phyloP scores from a whole-genome alignment of 2,888 invertebrate genomes.

The Drosophila hawaiiensis region DNA sequence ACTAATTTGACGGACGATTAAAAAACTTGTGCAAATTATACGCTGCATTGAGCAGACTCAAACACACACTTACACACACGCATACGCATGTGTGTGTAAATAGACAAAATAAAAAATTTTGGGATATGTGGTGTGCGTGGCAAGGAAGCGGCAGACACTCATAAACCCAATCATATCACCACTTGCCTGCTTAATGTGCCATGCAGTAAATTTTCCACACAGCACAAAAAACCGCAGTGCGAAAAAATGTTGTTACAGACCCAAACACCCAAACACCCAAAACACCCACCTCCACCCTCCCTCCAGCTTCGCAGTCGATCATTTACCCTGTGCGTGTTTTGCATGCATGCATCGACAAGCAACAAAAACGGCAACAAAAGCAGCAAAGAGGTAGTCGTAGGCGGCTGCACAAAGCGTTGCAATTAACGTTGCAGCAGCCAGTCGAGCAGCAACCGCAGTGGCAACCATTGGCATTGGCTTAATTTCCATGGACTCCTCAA shows the following conservation, averaged over 20 bases:
- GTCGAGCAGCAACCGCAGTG: constrained; percentile 69
- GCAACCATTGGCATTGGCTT: constrained; percentile 75
- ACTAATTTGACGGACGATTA: constrained; percentile 53
- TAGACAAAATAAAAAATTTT: constrained; percentile 64
- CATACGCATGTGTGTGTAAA: not conserved
- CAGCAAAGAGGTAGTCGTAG: constrained; percentile 28
- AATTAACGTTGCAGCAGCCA: constrained; percentile 74
- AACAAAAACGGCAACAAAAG: constrained; percentile 22
- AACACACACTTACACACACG: constrained; percentile 3
- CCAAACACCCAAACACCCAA: not conserved
- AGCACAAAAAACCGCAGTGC: constrained; percentile 62
- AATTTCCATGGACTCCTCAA: constrained; percentile 70
- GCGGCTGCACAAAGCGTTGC: constrained; percentile 72
- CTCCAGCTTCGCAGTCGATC: not conserved
- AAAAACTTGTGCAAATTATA: constrained; percentile 55
- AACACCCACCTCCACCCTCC: not conserved
- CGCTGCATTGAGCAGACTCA: constrained; percentile 63
- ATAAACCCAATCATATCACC: constrained; percentile 79
- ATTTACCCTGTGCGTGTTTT: constrained; percentile 56
- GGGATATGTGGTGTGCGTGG: constrained; percentile 44
- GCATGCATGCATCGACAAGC: constrained; percentile 54
- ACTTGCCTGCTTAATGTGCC: constrained; percentile 80
- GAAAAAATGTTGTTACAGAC: constrained; percentile 59
- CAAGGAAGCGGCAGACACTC: constrained; percentile 64
- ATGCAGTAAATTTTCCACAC: constrained; percentile 73